Evolutionary conservation across 2,888 invertebrate genomes (phyloP).

Genomic region (Lycocerus yunnanus): DNA sequence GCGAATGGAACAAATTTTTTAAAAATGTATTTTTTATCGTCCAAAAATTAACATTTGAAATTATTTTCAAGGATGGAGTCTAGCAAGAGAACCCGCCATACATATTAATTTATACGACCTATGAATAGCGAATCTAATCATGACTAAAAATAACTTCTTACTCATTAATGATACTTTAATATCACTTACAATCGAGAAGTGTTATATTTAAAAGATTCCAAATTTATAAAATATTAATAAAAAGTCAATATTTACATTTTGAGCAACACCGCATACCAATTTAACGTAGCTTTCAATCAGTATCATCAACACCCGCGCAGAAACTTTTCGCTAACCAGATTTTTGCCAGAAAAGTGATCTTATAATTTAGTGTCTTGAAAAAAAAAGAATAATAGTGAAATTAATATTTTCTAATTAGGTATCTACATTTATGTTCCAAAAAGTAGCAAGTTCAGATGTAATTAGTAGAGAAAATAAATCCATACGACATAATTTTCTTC

Average conservation of each 20-base stretch:
- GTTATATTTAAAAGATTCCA: neutral
- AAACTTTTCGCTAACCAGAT: neutral
- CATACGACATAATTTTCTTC: neutral
- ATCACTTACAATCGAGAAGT: neutral
- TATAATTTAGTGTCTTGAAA: neutral
- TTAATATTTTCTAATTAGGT: neutral
- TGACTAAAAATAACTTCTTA: conserved; percentile 43
- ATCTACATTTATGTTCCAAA: too few relatives aligned
- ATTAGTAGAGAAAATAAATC: neutral
- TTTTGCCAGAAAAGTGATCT: neutral
- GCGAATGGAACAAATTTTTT: neutral
- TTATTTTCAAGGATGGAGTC: conserved; percentile 49
- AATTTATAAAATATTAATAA: neutral
- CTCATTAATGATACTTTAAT: conserved; percentile 21
- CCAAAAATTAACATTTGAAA: conserved; percentile 26
- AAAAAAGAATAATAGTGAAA: neutral
- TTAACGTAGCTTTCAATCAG: neutral
- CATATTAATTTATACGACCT: conserved; percentile 44
- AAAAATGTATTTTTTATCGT: neutral
- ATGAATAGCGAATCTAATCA: conserved; percentile 40
- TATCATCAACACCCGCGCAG: neutral
- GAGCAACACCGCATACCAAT: neutral
- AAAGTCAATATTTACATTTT: neutral
- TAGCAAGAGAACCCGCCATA: conserved; percentile 49
- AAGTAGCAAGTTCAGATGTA: neutral